Conservation (phyloP, 2,113 vertebrate species). For the Paracanthobrama guichenoti region DNA sequence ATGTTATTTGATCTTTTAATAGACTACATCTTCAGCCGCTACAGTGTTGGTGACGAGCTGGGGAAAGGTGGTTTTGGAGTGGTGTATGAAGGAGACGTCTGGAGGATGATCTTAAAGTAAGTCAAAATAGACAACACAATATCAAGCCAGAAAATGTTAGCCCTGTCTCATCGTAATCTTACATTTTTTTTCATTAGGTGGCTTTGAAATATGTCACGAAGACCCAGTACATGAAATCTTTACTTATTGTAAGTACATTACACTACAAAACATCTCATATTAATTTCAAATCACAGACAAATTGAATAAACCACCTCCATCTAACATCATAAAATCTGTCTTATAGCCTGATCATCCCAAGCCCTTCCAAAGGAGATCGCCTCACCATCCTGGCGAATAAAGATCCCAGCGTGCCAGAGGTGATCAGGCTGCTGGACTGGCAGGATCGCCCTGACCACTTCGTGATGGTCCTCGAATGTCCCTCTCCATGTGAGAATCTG, state of each 20-base stretch:
- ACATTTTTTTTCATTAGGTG: neutral
- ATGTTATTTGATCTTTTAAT: neutral
- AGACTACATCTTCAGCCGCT: conserved; percentile 19
- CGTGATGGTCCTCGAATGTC: neutral
- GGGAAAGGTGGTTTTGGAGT: neutral
- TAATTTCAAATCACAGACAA: neutral
- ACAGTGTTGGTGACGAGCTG: neutral
- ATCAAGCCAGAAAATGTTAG: neutral
- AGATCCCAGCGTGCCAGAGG: neutral
- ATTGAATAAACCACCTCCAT: neutral
- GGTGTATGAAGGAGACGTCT: neutral
- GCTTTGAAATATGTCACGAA: conserved; percentile 1
- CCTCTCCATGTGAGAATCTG: neutral
- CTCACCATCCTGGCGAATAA: neutral
- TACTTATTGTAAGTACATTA: neutral
- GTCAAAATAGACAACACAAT: neutral
- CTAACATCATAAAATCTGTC: neutral
- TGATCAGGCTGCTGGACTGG: neutral
- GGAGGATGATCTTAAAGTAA: neutral
- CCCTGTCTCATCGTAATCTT: neutral
- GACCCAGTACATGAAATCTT: neutral
- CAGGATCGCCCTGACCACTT: neutral
- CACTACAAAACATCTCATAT: neutral
- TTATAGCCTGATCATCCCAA: neutral
- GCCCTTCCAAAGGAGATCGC: neutral